Evolutionary conservation across 2,888 invertebrate genomes (phyloP).

Genomic region (Apodemia duryi): DNA sequence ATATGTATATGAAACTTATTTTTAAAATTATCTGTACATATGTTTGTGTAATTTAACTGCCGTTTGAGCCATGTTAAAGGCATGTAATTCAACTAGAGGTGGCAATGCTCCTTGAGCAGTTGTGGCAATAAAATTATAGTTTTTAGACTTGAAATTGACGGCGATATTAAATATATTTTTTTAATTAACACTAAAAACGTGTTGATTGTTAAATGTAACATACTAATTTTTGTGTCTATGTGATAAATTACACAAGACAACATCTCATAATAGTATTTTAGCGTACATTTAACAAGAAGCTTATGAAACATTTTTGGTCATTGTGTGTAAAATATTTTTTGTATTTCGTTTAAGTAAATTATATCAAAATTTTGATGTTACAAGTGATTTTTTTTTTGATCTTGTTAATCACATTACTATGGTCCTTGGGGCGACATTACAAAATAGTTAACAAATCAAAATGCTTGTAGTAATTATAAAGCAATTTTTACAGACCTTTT

Average conservation of each 20-base stretch:
- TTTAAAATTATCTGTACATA: not conserved
- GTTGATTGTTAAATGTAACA: slow-evolving; percentile 6
- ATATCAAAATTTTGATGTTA: slow-evolving; percentile 22
- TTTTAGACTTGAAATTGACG: not conserved
- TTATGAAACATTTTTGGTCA: slow-evolving; percentile 1
- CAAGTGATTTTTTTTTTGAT: slow-evolving; percentile 21
- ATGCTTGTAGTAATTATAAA: slow-evolving; percentile 19
- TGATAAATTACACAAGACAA: not conserved
- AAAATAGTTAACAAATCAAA: slow-evolving; percentile 17
- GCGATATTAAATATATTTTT: slow-evolving; percentile 6
- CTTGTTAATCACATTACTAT: slow-evolving; percentile 18
- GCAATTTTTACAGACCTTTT: slow-evolving; percentile 16
- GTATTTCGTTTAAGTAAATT: slow-evolving; percentile 22
- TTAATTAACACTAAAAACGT: not conserved
- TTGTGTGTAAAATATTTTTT: slow-evolving; percentile 22
- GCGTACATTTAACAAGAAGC: not conserved
- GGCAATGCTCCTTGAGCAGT: slow-evolving; percentile 1
- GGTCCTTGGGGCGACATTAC: slow-evolving; percentile 6
- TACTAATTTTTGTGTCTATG: slow-evolving; percentile 6
- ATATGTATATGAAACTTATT: not conserved
- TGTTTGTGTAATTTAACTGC: not conserved
- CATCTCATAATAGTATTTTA: slow-evolving; percentile 9
- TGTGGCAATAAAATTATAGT: slow-evolving; percentile 3
- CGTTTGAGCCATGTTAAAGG: slow-evolving; percentile 2
- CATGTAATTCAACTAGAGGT: not conserved